Base-by-base conservation (phyloP, 2,888 invertebrate genomes). In the Syrphus vitripennis region DNA sequence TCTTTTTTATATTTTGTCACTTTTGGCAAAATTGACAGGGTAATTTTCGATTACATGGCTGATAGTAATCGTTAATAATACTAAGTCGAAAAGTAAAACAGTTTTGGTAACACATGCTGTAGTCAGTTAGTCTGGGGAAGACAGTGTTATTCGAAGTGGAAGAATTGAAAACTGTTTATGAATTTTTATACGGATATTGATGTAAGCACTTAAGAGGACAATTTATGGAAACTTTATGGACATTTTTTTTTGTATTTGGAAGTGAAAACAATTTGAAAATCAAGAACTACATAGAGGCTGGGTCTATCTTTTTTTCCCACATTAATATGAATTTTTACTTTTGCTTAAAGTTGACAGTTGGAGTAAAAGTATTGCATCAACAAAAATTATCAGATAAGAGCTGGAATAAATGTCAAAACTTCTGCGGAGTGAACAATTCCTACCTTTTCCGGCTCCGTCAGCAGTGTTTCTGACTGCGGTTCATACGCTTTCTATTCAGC, bases 31-130 rank as follows among this genome's bases (percentile, higher is more conserved):
- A 50, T 63, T 83, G 72, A 55, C 83, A 78, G 83, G 48, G 83
- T 78, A 83, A 83, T 83, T 78, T 77, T 83, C 72, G 72, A 83
- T 83, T 69, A 78, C 78, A 69, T 78, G 40, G 40, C 21, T 67
- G 42, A 61, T 67, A 83, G 65, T 69, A 34, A 55, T 21, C 21
- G 21, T 42, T 12, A 1, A 26, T 7, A 12, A 16, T n/a, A 50
- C 50, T 16, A 40, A 31, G 24, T 14, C 10, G 40, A 10, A 14
- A 16, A n/a, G 31, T n/a, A 42, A 4, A 19, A 61, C 14, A 26
- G n/a, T 21, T 53, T 65, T 65, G 40, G 72, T 29, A 78, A 63
- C 83, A 78, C 55, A 61, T 78, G 83, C 45, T n/a, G n/a, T n/a
- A n/a, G n/a, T n/a, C n/a, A n/a, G n/a, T n/a, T 63, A 16, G 45